Conservation (phyloP, 2,797 vertebrate genomes). For the Muscicapa comitata region DNA sequence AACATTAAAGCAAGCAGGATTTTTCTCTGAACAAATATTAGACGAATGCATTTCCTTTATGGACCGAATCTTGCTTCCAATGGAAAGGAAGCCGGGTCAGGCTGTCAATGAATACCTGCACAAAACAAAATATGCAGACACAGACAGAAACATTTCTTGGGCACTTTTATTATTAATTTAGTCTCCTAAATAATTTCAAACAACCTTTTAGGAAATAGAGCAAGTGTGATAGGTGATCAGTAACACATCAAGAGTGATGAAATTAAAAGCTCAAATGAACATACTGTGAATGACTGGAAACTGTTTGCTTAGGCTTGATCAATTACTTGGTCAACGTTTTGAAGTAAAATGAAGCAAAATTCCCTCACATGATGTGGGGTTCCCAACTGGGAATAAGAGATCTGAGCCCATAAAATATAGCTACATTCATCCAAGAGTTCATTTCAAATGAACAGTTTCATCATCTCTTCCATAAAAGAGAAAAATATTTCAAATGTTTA, state of each 20-base stretch:
- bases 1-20: not conserved
- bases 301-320: not conserved
- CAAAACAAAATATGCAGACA: not conserved
- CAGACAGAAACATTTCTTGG: not conserved
- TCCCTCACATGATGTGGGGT: not conserved
- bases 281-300: not conserved
- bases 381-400: not conserved
- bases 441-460: not conserved
- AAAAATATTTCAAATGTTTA: constrained; percentile 30
- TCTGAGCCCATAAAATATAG: not conserved
- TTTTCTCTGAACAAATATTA: not conserved
- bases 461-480: constrained; percentile 22
- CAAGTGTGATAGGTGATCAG: not conserved
- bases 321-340: not conserved
- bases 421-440: not conserved
- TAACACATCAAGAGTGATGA: not conserved
- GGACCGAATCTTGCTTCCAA: not conserved
- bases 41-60: not conserved
- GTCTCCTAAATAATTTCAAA: not conserved
- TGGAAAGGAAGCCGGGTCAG: not conserved
- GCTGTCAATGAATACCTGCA: not conserved
- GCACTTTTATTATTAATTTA: not conserved
- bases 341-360: not conserved
- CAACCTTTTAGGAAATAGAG: not conserved
- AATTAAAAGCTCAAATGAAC: not conserved